These are phyloP conservation scores for Rhizomys pruinosus DNA, from an alignment of 2,113 vertebrate species.

Conservation along the genomic window DNA sequence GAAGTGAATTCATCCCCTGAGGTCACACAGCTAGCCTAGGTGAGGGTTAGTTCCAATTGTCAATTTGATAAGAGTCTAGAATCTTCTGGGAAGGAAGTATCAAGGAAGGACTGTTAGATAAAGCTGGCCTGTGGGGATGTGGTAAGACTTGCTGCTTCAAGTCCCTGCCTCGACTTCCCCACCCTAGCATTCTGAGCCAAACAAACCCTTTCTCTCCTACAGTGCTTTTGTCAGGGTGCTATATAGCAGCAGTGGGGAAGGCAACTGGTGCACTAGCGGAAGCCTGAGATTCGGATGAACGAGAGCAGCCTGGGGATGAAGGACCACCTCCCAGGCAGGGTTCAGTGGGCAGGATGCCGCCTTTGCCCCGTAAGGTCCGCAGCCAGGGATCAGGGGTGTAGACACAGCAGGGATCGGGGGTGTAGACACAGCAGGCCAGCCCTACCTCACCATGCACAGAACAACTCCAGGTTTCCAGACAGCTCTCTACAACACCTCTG, in stretches of 20 bases:
- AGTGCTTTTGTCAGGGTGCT: not conserved
- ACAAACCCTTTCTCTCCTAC: not conserved
- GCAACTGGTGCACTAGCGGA: not conserved
- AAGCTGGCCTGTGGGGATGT: not conserved
- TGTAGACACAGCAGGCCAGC: not conserved
- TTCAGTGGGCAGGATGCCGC: rapidly evolving
- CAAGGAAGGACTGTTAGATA: not conserved
- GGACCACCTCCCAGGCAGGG: rapidly evolving
- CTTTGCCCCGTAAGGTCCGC: rapidly evolving
- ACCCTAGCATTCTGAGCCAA: not conserved
- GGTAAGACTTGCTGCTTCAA: not conserved
- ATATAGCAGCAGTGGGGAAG: no score
- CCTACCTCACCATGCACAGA: not conserved
- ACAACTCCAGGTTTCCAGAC: rapidly evolving
- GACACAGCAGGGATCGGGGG: not conserved
- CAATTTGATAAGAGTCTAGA: not conserved
- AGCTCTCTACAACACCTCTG: not conserved
- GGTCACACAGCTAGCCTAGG: not conserved
- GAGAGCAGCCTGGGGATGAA: rapidly evolving
- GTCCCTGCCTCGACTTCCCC: not conserved
- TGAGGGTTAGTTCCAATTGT: not conserved
- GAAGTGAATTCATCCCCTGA: not conserved
- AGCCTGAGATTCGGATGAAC: not conserved
- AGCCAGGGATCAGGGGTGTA: no score
- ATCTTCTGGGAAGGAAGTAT: not conserved